Percentiles rank a stretch among this genome's conserved stretches.
Evolutionary conservation across 2,113 vertebrate species (phyloP).

Genomic region (Clinocottus analis): DNA sequence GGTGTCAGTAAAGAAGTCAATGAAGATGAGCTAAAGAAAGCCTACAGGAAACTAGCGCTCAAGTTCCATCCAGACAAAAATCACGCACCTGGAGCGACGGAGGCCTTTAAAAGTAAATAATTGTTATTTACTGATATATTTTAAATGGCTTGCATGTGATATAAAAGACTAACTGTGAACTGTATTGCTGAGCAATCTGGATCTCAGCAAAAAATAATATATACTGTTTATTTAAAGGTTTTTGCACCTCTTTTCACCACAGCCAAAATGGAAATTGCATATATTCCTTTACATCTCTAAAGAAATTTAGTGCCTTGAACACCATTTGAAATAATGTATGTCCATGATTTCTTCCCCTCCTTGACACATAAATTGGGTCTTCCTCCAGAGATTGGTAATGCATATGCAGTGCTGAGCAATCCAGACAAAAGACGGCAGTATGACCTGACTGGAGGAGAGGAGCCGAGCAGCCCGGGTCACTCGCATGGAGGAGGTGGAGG

Average conservation of each 20-base stretch:
- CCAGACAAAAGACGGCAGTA: slow-evolving; percentile 95
- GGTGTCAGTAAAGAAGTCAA: slow-evolving; percentile 91
- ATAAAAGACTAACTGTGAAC: not conserved
- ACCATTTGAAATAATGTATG: not conserved
- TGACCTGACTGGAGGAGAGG: slow-evolving; percentile 91
- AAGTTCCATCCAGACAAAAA: slow-evolving; percentile 99
- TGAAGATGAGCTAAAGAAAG: slow-evolving; percentile 97
- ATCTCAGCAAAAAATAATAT: no score
- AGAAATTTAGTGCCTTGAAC: no score
- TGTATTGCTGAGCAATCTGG: no score
- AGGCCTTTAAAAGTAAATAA: slow-evolving; percentile 95
- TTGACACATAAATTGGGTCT: not conserved
- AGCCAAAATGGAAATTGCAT: no score
- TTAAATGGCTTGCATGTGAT: not conserved
- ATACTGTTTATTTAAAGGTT: no score
- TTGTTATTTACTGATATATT: not conserved
- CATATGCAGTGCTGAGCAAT: slow-evolving; percentile 96
- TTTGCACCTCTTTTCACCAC: no score
- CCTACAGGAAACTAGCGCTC: slow-evolving; percentile 96
- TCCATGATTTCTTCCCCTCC: not conserved
- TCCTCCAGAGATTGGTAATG: slow-evolving; percentile 93
- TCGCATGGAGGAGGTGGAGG: slow-evolving; percentile 85
- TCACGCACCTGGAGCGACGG: slow-evolving; percentile 95
- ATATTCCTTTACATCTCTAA: no score
- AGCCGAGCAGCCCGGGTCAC: slow-evolving; percentile 87